Evolutionary conservation across 2,888 invertebrate species (phyloP), one percentile per base, ranked within the genome.

Genomic region (Dromius quadrimaculatus): DNA sequence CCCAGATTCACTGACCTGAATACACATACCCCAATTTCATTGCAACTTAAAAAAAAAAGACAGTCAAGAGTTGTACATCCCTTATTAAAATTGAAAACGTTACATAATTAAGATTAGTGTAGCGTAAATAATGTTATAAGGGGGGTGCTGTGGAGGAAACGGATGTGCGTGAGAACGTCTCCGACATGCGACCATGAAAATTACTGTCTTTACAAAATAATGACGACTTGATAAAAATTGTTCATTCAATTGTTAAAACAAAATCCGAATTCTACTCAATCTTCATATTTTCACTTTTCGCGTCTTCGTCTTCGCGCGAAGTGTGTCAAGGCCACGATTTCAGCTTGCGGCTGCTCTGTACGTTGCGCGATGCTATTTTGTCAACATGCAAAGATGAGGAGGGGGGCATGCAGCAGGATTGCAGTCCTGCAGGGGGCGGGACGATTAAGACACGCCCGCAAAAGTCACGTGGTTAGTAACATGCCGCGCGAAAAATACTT

Each of bases 131-230:
- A n/a, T n/a, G n/a, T n/a, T n/a, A n/a, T 38, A 38, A 17, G 45
- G 19, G 45, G 45, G 17, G 45, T 19, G n/a, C n/a, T n/a, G n/a
- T 8, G 8, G 8, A 17, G 45, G 20, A 17, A 9, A 5, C 45
- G 45, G 45, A 45, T 45, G 45, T 45, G 45, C 45, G 45, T 45
- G 45, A 20, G 19, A 20, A 1, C 8, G n/a, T n/a, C n/a, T 8
- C 2, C 9, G 20, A n/a, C 45, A 19, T 45, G 45, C 45, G 45
- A 45, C 45, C 45, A n/a, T 45, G 45, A 45, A 45, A 45, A 45
- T 45, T 45, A 45, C 20, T 4, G 19, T 17, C 43, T 43, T 43
- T 43, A 13, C n/a, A n/a, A n/a, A 2, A 38, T 1, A 9, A 19
- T 1, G 6, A 45, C 6, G n/a, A 41, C 15, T 41, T 41, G 41